Conservation (phyloP, 2,113 vertebrate genomes). For the Cyphomyrus discorhynchus region DNA sequence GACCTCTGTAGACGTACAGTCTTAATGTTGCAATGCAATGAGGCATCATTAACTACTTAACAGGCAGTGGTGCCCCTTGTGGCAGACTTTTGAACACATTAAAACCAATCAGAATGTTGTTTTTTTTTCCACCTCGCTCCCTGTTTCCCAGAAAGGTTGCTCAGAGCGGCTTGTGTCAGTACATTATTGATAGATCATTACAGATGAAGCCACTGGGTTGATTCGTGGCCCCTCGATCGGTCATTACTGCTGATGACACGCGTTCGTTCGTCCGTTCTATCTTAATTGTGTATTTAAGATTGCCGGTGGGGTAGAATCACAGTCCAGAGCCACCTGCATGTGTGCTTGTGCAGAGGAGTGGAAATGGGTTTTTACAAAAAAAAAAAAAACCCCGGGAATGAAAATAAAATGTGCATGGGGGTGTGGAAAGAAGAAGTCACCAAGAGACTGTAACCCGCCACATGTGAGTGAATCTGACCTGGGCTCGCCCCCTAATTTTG, state of each 20-base stretch:
- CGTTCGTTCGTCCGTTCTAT: not conserved
- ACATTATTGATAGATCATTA: constrained; percentile 4
- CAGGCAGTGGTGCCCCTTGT: not conserved
- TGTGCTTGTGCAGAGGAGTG: not conserved
- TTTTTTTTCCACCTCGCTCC: not conserved
- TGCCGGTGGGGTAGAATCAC: not conserved
- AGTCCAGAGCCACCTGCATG: not conserved
- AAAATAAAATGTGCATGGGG: not conserved
- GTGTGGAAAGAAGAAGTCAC: not conserved
- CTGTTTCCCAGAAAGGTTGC: not conserved
- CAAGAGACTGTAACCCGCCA: not conserved
- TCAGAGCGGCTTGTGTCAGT: not conserved
- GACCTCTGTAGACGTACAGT: not conserved
- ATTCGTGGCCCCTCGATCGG: not conserved
- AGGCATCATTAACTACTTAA: not conserved
- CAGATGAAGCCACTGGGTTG: not conserved
- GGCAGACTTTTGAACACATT: not conserved
- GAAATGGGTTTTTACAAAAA: not conserved
- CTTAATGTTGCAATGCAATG: not conserved
- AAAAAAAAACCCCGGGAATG: not conserved
- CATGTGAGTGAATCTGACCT: not conserved
- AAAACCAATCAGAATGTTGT: not conserved
- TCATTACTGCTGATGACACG: not conserved
- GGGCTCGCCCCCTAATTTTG: not conserved
- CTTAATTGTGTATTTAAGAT: not conserved